A percentile compares a stretch with the other conserved stretches of the same genome.
Conservation (phyloP, 2,113 vertebrate genomes). For the Oxyruncus cristatus region DNA sequence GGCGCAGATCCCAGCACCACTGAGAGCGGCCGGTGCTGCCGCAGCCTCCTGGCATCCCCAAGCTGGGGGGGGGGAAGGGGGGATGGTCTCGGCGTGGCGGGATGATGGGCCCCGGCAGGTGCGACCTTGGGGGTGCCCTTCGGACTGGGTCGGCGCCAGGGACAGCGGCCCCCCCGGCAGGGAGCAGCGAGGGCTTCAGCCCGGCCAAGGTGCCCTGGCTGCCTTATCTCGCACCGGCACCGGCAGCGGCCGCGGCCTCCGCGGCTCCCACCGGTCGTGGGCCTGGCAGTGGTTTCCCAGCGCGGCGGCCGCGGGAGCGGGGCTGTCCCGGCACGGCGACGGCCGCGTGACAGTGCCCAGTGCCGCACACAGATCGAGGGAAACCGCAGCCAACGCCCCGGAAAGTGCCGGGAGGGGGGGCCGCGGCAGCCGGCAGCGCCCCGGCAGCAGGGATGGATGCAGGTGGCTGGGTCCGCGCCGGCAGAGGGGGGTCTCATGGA, state of each 20-base stretch:
- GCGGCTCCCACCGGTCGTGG: background rate
- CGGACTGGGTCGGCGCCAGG: background rate
- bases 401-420: background rate
- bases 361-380: background rate
- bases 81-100: background rate
- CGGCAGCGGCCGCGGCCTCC: background rate
- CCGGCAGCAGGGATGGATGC: background rate
- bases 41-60: background rate
- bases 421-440: background rate
- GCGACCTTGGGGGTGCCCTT: constrained; percentile 41
- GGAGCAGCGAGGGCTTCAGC: background rate
- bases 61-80: background rate
- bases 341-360: background rate
- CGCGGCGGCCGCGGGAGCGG: background rate
- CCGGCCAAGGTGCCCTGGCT: background rate
- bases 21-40: background rate
- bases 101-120: background rate
- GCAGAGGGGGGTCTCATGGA: background rate
- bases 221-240: background rate
- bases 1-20: background rate
- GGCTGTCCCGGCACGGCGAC: background rate
- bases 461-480: background rate
- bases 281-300: background rate
- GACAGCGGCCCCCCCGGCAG: background rate
- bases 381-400: constrained; percentile 34